Conservation (phyloP, 2,113 vertebrate species). For the Zeus faber region DNA sequence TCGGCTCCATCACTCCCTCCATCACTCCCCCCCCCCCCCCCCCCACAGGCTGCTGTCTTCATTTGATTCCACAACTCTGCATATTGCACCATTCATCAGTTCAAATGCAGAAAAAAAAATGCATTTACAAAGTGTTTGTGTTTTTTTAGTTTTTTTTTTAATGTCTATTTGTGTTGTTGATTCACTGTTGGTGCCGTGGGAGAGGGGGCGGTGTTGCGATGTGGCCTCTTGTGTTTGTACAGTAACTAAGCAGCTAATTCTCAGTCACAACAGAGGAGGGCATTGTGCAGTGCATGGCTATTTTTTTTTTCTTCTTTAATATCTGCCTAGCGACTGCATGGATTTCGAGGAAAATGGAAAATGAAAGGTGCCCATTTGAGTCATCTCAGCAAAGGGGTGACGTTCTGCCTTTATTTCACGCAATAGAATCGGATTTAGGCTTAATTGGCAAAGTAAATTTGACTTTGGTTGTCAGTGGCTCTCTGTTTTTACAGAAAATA, state of each 20-base stretch:
- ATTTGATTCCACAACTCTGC: conserved; percentile 44
- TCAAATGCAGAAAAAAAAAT: conserved; percentile 43
- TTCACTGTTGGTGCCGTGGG: conserved; percentile 21
- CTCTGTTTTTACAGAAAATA: too few species aligned
- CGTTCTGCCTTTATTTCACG: too few species aligned
- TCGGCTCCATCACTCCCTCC: conserved; percentile 36
- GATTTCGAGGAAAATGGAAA: too few species aligned
- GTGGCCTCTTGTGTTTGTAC: background rate
- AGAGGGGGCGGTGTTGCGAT: background rate
- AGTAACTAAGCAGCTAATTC: conserved; percentile 47
- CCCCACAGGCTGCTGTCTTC: conserved; percentile 23
- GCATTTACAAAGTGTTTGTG: conserved; percentile 50
- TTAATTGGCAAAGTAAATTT: too few species aligned
- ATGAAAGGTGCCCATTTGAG: too few species aligned
- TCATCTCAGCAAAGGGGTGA: too few species aligned
- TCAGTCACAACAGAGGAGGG: conserved; percentile 39
- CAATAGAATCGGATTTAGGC: too few species aligned
- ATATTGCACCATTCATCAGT: conserved; percentile 50
- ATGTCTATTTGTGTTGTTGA: conserved; percentile 46
- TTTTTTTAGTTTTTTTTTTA: conserved; percentile 42
- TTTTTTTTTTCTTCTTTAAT: too few species aligned
- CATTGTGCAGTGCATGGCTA: conserved; percentile 44
- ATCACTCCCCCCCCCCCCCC: background rate
- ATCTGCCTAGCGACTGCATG: too few species aligned
- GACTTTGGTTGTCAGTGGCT: too few species aligned